Evolutionary conservation across 2,113 vertebrate species (phyloP).

Genomic region (Heterochromis multidens): DNA sequence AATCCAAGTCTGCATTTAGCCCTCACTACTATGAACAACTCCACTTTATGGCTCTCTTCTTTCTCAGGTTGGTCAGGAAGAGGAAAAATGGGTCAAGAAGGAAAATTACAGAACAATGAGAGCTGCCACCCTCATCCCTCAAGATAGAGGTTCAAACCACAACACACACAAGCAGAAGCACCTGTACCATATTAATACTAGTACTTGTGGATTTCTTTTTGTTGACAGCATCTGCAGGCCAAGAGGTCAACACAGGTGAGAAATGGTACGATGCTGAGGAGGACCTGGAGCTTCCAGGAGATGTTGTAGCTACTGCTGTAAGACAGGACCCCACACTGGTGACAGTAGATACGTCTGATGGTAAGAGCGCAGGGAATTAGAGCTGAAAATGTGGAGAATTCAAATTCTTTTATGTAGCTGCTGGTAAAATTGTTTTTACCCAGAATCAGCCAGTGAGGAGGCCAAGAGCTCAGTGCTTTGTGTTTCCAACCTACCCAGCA

Average conservation of each 20-base stretch:
- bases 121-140: not conserved
- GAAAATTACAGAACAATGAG: not conserved
- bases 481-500: slow-evolving; percentile 33
- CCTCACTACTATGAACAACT: not conserved
- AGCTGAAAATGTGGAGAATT: not conserved
- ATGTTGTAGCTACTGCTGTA: not conserved
- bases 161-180: not conserved
- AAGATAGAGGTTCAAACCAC: not conserved
- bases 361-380: not conserved
- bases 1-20: not conserved
- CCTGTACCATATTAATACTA: not conserved
- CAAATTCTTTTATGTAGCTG: not conserved
- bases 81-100: not conserved
- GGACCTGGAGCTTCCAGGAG: slow-evolving; percentile 8
- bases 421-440: not conserved
- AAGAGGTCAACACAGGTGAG: slow-evolving; percentile 41
- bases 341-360: not conserved
- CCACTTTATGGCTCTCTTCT: not conserved
- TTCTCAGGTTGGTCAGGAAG: not conserved
- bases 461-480: not conserved
- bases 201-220: not conserved
- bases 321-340: not conserved
- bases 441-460: not conserved
- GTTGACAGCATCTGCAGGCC: not conserved
- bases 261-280: slow-evolving; percentile 74